Evolutionary conservation across 2,113 vertebrate genomes (phyloP), one percentile per base, ranked within the genome.

Genomic region (Tetrao urogallus): DNA sequence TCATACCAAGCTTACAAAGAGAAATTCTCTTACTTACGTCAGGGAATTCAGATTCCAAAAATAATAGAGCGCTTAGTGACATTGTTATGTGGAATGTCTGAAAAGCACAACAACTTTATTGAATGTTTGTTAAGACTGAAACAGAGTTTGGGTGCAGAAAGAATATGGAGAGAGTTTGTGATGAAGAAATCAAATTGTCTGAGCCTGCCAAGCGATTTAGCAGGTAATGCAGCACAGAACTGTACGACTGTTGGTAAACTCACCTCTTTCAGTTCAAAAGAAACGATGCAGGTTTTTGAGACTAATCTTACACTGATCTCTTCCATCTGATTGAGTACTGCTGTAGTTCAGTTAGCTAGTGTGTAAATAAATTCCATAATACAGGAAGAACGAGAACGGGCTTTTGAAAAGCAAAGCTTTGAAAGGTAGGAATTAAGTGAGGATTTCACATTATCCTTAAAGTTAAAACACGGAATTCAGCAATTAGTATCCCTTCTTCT

Each of bases 231-330:
- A 82, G n/a, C 69, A 54, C 24, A 42, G 64, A 86, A 70, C 92
- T 93, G 75, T 74, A 74, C 79, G 93, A 91, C 79, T 63, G 13
- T 65, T 43, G 52, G 69, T 78, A 95, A 96, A 78, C 72, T 76
- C 90, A 72, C 82, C 76, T 86, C 38, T 95, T 87, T 81, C 76
- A 91, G 50, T 21, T 88, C 78, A 81, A 92, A 95, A 90, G 25
- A 56, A 56, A 56, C 20, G 93, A 90, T 80, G 81, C 1, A 13
- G 75, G 34, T 56, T 91, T 92, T 40, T 67, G 38, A 79, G 56
- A 38, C 89, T 97, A 91, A 93, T 93, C 89, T 95, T 85, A 27
- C 42, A 16, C 56, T 96, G 80, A 96, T 93, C 83, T 94, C 58
- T 73, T 54, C 70, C 83, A 63, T 88, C 67, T 48, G 81, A 70